phyloP scores from a whole-genome alignment of 2,888 invertebrate genomes.

The Megaustenia siamemsis region DNA sequence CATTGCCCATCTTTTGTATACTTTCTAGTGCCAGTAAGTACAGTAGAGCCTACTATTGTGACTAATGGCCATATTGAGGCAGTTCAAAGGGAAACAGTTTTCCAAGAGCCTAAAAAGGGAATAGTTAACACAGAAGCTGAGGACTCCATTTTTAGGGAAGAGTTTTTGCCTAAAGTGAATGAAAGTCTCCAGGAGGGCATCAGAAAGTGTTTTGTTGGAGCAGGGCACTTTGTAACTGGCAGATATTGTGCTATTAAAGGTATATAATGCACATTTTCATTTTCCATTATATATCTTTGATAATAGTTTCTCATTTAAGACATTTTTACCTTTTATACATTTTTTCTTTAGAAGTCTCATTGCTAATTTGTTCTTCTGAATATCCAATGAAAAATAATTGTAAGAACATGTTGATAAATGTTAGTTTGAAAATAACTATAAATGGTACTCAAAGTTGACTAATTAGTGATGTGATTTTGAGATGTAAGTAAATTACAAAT shows the following conservation, averaged over 20 bases:
- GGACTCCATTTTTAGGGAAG: constrained; percentile 49
- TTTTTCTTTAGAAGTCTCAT: background rate
- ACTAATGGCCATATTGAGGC: constrained; percentile 10
- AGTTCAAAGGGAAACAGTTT: constrained; percentile 41
- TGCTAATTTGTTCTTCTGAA: no score
- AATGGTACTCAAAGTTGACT: no score
- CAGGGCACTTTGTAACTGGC: constrained; percentile 55
- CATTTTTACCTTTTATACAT: background rate
- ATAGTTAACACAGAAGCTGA: constrained; percentile 47
- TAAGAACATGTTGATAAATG: no score
- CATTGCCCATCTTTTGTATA: background rate
- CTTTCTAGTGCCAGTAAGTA: background rate
- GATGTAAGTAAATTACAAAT: no score
- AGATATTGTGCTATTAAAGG: constrained; percentile 56
- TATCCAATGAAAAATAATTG: no score
- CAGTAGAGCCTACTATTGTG: background rate
- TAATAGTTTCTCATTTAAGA: background rate
- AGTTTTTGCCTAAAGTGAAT: constrained; percentile 62
- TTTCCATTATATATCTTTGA: background rate
- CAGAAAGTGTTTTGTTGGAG: constrained; percentile 42
- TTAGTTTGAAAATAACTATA: no score
- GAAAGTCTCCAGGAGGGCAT: constrained; percentile 56
- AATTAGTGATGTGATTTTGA: no score
- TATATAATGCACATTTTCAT: constrained; percentile 15
- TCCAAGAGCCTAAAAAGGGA: constrained; percentile 48